Conservation (phyloP, 2,888 invertebrate genomes). For the Dynastes tityus region DNA sequence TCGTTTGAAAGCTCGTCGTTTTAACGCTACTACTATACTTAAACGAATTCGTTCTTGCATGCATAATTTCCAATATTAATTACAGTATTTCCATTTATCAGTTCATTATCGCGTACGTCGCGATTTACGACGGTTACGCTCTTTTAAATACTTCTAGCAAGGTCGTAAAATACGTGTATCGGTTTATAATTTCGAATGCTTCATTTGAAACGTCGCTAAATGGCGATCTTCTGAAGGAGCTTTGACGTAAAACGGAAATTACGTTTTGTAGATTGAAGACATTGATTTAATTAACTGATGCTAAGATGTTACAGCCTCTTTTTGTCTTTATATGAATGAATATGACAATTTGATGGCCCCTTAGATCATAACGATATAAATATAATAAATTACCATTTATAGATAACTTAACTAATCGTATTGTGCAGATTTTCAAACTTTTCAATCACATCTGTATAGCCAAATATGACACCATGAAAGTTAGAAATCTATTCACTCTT, state of each 20-base stretch:
- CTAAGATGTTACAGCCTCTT: too few species aligned
- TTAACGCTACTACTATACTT: background rate
- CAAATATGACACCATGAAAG: too few species aligned
- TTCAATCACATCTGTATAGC: too few species aligned
- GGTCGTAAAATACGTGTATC: slow-evolving; percentile 5
- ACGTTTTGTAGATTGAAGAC: background rate
- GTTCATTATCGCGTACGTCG: background rate
- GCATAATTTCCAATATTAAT: background rate
- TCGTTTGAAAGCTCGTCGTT: background rate
- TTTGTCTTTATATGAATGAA: too few species aligned
- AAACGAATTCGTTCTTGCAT: slow-evolving; percentile 1
- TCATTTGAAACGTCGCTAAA: background rate
- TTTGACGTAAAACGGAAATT: background rate
- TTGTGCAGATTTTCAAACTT: too few species aligned
- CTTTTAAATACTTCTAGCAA: slow-evolving; percentile 5
- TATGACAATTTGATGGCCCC: too few species aligned
- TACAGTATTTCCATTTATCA: slow-evolving; percentile 4
- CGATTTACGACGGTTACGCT: background rate
- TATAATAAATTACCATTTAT: too few species aligned
- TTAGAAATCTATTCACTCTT: too few species aligned
- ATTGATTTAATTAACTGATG: background rate
- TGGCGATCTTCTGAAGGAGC: background rate
- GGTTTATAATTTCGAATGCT: background rate
- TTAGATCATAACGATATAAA: too few species aligned
- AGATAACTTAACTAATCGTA: too few species aligned